phyloP scores from a whole-genome alignment of 2,888 invertebrate genomes.

The Perithous albicinctus region DNA sequence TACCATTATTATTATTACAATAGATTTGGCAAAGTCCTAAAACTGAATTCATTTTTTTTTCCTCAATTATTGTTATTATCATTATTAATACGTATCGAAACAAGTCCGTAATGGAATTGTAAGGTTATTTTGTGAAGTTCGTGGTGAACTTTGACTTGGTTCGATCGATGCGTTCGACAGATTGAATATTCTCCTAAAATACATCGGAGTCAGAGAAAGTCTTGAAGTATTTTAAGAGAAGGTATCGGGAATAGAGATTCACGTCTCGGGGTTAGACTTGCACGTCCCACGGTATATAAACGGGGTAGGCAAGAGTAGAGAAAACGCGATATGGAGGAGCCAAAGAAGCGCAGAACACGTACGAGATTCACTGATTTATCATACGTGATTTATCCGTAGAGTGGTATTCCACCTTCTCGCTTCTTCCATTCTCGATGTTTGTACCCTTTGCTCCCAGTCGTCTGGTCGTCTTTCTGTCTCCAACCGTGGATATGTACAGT shows the following conservation, averaged over 20 bases:
- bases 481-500: neutral
- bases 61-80: slow-evolving; percentile 5
- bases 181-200: slow-evolving; percentile 26
- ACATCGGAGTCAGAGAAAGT: slow-evolving; percentile 26
- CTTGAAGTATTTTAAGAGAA: neutral
- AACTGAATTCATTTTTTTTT: too few species aligned
- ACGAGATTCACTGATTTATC: slow-evolving; percentile 60
- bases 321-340: slow-evolving; percentile 16
- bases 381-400: slow-evolving; percentile 55
- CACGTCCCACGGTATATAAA: slow-evolving; percentile 28
- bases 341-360: slow-evolving; percentile 20
- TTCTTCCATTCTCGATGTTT: slow-evolving; percentile 42
- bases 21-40: too few species aligned
- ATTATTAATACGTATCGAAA: neutral
- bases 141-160: slow-evolving; percentile 3
- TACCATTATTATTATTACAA: too few species aligned
- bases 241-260: slow-evolving; percentile 22
- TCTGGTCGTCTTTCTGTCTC: slow-evolving; percentile 25
- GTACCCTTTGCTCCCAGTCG: slow-evolving; percentile 7
- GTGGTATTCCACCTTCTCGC: slow-evolving; percentile 37
- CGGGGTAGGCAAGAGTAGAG: neutral
- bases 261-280: slow-evolving; percentile 3
- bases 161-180: slow-evolving; percentile 4
- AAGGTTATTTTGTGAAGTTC: neutral
- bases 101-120: neutral